These are phyloP conservation scores for Orchesellides sinensis DNA, from an alignment of 2,888 invertebrate genomes.

Conservation along the genomic window DNA sequence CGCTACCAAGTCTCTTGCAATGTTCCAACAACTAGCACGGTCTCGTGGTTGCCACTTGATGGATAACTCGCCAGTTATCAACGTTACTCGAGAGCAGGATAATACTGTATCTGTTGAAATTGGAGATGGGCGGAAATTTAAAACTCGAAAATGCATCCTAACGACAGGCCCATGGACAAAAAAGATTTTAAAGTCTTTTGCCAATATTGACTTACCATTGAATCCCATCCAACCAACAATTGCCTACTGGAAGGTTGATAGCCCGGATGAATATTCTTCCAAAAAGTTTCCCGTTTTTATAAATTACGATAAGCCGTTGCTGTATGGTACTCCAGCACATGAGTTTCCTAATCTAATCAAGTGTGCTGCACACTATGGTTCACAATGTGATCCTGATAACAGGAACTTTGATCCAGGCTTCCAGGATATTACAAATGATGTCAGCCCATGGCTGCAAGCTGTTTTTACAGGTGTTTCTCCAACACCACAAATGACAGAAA, in stretches of 20 bases:
- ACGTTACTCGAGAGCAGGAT: slow-evolving; percentile 40
- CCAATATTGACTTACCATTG: slow-evolving; percentile 60
- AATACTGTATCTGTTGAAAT: slow-evolving; percentile 1
- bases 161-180: slow-evolving; percentile 71
- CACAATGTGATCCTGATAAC: slow-evolving; percentile 58
- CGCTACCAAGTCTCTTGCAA: slow-evolving; percentile 70
- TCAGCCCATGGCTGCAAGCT: slow-evolving; percentile 61
- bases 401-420: slow-evolving; percentile 63
- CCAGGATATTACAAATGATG: slow-evolving; percentile 28
- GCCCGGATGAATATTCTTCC: slow-evolving; percentile 50
- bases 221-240: slow-evolving; percentile 60
- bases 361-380: slow-evolving; percentile 48
- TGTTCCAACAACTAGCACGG: slow-evolving; percentile 69
- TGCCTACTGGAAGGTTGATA: slow-evolving; percentile 68
- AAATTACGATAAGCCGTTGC: slow-evolving; percentile 52
- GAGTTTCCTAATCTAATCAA: slow-evolving; percentile 67
- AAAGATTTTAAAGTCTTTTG: slow-evolving; percentile 56
- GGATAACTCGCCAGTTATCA: slow-evolving; percentile 65
- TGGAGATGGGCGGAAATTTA: background rate
- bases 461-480: slow-evolving; percentile 60
- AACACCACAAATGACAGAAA: slow-evolving; percentile 67
- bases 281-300: slow-evolving; percentile 71
- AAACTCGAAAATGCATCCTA: slow-evolving; percentile 66
- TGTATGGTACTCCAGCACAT: slow-evolving; percentile 69
- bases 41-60: slow-evolving; percentile 47